These are phyloP conservation scores for Chalcis sispes DNA, from an alignment of 2,888 invertebrate species.

Conservation along the genomic window DNA sequence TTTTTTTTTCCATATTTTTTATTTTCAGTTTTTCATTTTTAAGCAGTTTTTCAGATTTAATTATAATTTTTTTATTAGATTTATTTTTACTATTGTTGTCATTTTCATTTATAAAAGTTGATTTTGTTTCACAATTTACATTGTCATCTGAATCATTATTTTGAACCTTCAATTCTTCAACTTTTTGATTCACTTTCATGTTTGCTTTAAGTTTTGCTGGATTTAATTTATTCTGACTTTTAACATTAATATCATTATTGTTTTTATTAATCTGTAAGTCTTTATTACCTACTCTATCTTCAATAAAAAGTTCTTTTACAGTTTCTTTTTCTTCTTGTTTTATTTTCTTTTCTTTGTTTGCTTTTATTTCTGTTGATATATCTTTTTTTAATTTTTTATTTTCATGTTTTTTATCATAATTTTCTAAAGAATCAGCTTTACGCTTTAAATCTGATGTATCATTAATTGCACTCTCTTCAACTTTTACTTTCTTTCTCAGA, in stretches of 20 bases:
- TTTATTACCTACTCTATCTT: slow-evolving; percentile 34
- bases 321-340: slow-evolving; percentile 26
- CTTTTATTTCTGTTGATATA: neutral
- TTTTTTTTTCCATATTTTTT: no score
- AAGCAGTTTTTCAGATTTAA: no score
- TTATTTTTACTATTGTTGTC: neutral
- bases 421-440: slow-evolving; percentile 19
- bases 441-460: neutral
- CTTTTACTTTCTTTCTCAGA: slow-evolving; percentile 62
- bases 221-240: slow-evolving; percentile 12
- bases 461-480: slow-evolving; percentile 43
- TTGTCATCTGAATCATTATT: slow-evolving; percentile 40
- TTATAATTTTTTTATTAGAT: no score
- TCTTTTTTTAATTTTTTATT: slow-evolving; percentile 13
- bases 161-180: slow-evolving; percentile 8
- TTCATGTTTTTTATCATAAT: neutral
- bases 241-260: slow-evolving; percentile 42
- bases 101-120: neutral
- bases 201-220: neutral
- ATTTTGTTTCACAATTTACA: slow-evolving; percentile 33
- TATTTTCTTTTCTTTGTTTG: slow-evolving; percentile 5
- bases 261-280: slow-evolving; percentile 43
- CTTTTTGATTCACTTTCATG: slow-evolving; percentile 11
- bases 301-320: slow-evolving; percentile 44
- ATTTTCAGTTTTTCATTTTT: no score